Conservation (phyloP, 2,113 vertebrate species). For the Sclerurus mexicanus region DNA sequence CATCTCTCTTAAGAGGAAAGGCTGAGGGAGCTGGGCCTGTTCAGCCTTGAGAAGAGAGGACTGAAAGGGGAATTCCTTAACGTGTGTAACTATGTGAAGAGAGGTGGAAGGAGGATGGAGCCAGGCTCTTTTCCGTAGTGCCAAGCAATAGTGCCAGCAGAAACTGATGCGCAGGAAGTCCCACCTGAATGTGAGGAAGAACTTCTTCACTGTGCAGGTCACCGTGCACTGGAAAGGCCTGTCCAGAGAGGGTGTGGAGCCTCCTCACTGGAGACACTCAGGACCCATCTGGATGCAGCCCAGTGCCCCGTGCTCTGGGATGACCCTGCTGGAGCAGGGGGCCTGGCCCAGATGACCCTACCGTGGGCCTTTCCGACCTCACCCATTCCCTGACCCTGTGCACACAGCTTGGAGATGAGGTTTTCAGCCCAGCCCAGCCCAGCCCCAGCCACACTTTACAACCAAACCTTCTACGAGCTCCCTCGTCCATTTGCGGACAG, state of each 20-base stretch:
- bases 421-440: background rate
- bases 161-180: background rate
- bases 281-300: too few relatives aligned
- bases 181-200: background rate
- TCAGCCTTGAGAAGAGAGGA: background rate
- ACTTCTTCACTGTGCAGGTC: background rate
- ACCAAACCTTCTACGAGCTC: background rate
- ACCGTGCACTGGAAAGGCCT: rapidly evolving
- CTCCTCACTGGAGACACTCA: too few relatives aligned
- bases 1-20: background rate
- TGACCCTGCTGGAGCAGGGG: background rate
- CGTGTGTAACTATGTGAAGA: rapidly evolving
- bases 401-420: background rate
- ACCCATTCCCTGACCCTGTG: too few relatives aligned
- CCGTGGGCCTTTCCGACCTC: too few relatives aligned
- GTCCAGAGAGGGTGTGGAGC: background rate
- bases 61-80: background rate
- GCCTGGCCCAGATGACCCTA: rapidly evolving
- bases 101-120: background rate
- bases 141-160: background rate
- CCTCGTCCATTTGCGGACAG: rapidly evolving
- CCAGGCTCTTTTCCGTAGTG: background rate
- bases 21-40: background rate
- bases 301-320: background rate
- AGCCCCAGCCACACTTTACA: rapidly evolving